Conservation (phyloP, 2,797 vertebrate species). For the Eidolon dupreanum region DNA sequence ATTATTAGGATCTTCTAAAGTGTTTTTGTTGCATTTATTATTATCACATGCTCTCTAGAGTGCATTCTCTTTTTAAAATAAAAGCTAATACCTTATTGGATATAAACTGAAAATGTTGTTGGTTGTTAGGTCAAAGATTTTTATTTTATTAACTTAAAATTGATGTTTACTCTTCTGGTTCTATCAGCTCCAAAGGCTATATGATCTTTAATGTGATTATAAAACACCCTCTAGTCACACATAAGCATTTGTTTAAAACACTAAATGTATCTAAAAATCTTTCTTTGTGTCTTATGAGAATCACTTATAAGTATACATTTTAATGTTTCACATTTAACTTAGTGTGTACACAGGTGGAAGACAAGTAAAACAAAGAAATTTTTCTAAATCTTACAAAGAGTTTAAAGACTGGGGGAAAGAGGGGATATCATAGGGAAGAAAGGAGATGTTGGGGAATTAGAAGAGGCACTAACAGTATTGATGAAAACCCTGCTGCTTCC, state of each 20-base stretch:
- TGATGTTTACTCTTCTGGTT: background rate
- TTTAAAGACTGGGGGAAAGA: background rate
- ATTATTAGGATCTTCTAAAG: background rate
- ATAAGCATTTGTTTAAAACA: slow-evolving; percentile 30
- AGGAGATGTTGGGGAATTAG: background rate
- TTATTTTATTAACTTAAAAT: background rate
- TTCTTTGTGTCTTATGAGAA: background rate
- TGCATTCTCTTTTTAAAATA: background rate
- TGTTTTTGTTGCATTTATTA: background rate
- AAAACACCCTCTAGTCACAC: background rate
- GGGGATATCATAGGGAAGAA: background rate
- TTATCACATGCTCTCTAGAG: background rate
- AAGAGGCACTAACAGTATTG: background rate
- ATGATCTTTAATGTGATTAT: background rate
- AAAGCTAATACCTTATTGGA: background rate
- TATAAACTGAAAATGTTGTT: slow-evolving; percentile 31
- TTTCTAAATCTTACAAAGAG: background rate
- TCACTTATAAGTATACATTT: background rate
- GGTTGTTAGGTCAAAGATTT: background rate
- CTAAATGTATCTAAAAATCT: background rate
- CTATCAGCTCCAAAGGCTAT: background rate
- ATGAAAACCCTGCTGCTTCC: slow-evolving; percentile 55
- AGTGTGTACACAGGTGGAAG: background rate
- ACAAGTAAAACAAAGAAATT: slow-evolving; percentile 6
- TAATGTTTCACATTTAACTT: slow-evolving; percentile 35